Evolutionary conservation across 2,888 invertebrate genomes (phyloP).

Genomic region (Torymus auratus): DNA sequence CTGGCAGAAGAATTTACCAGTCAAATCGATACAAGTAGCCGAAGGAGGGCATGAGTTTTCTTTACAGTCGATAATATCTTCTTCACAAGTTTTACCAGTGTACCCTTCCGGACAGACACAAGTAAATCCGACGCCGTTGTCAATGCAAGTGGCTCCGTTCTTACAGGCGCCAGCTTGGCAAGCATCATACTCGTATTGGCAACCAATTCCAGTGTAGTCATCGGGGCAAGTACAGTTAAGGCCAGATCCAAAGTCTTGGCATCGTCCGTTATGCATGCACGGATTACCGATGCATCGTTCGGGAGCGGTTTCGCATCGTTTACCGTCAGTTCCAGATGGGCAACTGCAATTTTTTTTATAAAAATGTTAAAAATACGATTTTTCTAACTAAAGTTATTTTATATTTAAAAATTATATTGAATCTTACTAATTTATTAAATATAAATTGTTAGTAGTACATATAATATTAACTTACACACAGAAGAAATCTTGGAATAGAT

Average conservation of each 20-base stretch:
- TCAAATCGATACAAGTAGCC: conserved; percentile 93
- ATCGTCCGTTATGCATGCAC: conserved; percentile 97
- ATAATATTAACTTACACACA: conserved; percentile 84
- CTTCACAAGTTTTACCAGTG: conserved; percentile 89
- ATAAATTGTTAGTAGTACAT: neutral
- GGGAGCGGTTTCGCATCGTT: conserved; percentile 97
- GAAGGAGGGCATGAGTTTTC: conserved; percentile 96
- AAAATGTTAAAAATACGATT: too few relatives aligned
- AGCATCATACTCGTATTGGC: conserved; percentile 95
- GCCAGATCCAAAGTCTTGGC: conserved; percentile 96
- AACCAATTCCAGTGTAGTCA: conserved; percentile 92
- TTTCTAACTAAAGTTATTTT: too few relatives aligned
- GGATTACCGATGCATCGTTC: conserved; percentile 94
- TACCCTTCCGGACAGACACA: conserved; percentile 91
- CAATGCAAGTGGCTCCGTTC: conserved; percentile 94
- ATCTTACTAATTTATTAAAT: neutral
- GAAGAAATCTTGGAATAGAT: conserved; percentile 94
- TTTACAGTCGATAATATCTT: conserved; percentile 93
- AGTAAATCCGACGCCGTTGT: conserved; percentile 89
- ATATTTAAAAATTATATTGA: too few relatives aligned
- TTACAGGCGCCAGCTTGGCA: conserved; percentile 93
- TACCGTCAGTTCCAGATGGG: conserved; percentile 96
- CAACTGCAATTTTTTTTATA: conserved; percentile 79
- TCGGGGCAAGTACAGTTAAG: conserved; percentile 94
- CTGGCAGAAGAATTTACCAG: conserved; percentile 94